These are phyloP conservation scores for Cynoglossus semilaevis DNA, from an alignment of 2,113 vertebrate genomes.

Conservation along the genomic window DNA sequence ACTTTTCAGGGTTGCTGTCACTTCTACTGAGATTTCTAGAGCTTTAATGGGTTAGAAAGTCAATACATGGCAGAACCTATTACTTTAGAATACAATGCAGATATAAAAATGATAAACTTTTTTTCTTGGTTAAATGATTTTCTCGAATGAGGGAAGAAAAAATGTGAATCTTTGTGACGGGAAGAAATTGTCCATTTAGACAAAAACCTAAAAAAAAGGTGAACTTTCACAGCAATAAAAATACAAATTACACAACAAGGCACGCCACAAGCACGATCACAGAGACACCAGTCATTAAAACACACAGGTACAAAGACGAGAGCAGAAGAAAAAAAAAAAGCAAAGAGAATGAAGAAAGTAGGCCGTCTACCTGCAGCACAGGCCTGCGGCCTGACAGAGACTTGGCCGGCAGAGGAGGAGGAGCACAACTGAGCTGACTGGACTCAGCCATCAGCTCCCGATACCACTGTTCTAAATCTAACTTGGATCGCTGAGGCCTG, in stretches of 20 bases:
- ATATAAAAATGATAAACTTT: too few relatives aligned
- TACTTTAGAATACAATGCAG: too few relatives aligned
- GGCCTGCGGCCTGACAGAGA: constrained; percentile 59
- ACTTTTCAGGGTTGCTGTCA: too few relatives aligned
- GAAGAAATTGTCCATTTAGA: too few relatives aligned
- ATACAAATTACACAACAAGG: not conserved
- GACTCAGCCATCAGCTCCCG: constrained; percentile 79
- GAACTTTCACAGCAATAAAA: too few relatives aligned
- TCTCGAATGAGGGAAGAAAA: too few relatives aligned
- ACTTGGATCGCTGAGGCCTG: constrained; percentile 68
- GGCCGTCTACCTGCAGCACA: constrained; percentile 70
- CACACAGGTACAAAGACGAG: constrained; percentile 6
- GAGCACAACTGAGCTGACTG: constrained; percentile 74
- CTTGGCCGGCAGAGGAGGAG: constrained; percentile 68
- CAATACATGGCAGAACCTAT: too few relatives aligned
- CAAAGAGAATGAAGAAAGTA: constrained; percentile 16
- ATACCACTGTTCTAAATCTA: constrained; percentile 83
- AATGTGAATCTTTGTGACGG: too few relatives aligned
- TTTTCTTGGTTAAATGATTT: too few relatives aligned
- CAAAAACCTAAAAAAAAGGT: too few relatives aligned
- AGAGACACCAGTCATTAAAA: constrained; percentile 7
- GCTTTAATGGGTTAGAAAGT: too few relatives aligned
- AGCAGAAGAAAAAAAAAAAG: not conserved
- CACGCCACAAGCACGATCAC: constrained; percentile 1
- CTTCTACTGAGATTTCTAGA: too few relatives aligned